Base-by-base conservation (phyloP, 2,797 vertebrate species). In the Hyperoplus immaculatus region DNA sequence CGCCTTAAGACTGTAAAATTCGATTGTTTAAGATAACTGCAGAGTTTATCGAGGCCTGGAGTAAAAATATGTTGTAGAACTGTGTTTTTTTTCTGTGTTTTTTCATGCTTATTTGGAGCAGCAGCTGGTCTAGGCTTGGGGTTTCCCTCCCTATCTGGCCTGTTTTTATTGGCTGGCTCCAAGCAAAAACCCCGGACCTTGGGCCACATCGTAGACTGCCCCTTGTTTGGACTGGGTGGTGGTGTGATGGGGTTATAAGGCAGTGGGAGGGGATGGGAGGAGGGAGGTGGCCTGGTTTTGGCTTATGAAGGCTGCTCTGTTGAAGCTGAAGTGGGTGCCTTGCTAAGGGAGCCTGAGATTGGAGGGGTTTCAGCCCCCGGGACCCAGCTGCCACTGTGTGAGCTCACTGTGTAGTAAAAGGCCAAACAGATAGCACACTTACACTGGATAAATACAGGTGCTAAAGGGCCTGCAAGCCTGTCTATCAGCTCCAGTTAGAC, bases 281-380 rank as follows among this genome's bases (percentile, higher is more conserved):
- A 46, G 78, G 54, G 60, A 38, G 69, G 16, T 54, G 56, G 73
- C 61, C 70, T 85, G 83, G 78, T 86, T 84, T 92, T 90, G 90
- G 89, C 80, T 92, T 87, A 94, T 95, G 92, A 95, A 94, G 92
- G 94, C 85, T 51, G 75, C 90, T 92, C 90, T 94, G 94, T 95
- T 93, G 82, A 81, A 92, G 90, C 77, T 91, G 70, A 92, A 93
- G 93, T 90, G 91, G 90, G 91, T 73, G 80, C 83, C 92, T 91
- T 49, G 82, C 89, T 90, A 86, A 91, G 92, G 88, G 91, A 92
- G 88, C 86, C 76, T 88, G 84, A 65, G 89, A 88, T 79, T 56
- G 65, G 66, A 87, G 76, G 78, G 88, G 73, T 87, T 29, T 29
- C 29, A 77, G 87, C 89, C 84, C 87, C 84, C 42, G 6, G 81